Percentiles rank a stretch among this genome's conserved stretches.
Evolutionary conservation across 2,888 invertebrate genomes (phyloP).

Genomic region (Ceramica pisi): DNA sequence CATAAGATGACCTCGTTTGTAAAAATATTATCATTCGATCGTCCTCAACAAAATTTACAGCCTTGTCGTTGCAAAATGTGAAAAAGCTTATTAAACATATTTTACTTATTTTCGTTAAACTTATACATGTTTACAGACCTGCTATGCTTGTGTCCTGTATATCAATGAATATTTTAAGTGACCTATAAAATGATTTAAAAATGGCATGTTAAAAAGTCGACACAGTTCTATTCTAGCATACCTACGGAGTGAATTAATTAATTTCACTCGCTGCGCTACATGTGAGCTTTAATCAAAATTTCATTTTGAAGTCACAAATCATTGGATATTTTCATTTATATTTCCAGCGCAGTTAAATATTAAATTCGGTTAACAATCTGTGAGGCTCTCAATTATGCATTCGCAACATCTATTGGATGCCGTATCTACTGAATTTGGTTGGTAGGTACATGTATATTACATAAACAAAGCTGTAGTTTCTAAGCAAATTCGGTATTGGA

Average conservation of each 20-base stretch:
- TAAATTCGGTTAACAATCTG: constrained; percentile 42
- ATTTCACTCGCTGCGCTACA: constrained; percentile 64
- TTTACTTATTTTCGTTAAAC: constrained; percentile 16
- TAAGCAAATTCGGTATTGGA: constrained; percentile 28
- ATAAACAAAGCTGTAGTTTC: constrained; percentile 24
- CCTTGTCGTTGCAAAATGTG: constrained; percentile 39
- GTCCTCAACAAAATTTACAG: constrained; percentile 48
- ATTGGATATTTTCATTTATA: constrained; percentile 65
- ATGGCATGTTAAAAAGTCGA: constrained; percentile 45
- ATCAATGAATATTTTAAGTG: constrained; percentile 27
- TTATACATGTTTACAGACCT: constrained; percentile 3
- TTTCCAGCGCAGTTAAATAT: constrained; percentile 61
- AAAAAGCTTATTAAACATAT: constrained; percentile 47
- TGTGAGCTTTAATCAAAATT: constrained; percentile 68
- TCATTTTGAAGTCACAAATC: constrained; percentile 68
- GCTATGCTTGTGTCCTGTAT: neutral
- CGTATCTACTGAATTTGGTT: constrained; percentile 18
- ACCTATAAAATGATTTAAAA: constrained; percentile 31
- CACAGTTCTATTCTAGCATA: constrained; percentile 59
- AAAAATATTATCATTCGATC: constrained; percentile 56
- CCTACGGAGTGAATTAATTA: constrained; percentile 61
- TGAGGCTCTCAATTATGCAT: constrained; percentile 43
- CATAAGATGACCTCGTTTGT: constrained; percentile 41
- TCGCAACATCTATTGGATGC: constrained; percentile 34
- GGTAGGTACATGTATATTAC: constrained; percentile 8